Evolutionary conservation across 2,888 invertebrate genomes (phyloP).

Genomic region (Agrotis puta): DNA sequence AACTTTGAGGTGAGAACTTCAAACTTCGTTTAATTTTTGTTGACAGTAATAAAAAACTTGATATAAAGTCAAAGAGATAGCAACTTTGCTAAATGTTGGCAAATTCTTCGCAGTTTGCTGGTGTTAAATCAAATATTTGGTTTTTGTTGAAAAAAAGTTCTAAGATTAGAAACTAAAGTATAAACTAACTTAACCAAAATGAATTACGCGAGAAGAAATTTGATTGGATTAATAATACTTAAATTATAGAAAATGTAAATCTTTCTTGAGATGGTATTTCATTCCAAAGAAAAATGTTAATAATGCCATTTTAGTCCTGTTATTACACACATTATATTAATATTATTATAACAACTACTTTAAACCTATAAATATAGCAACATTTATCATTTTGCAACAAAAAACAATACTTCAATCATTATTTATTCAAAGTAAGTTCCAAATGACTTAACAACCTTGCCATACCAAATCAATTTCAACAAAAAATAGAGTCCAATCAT

Average conservation of each 20-base stretch:
- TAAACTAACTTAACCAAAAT: background rate
- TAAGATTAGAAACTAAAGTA: background rate
- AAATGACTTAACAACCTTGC: background rate
- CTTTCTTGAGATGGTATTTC: background rate
- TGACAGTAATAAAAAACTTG: conserved; percentile 18
- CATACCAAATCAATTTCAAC: background rate
- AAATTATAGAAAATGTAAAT: background rate
- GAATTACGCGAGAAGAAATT: conserved; percentile 2
- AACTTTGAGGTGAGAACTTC: conserved; percentile 5
- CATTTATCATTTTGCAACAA: background rate
- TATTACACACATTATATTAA: too few relatives aligned
- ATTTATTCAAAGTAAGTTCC: background rate
- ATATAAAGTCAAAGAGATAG: background rate
- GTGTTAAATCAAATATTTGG: background rate
- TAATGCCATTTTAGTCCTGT: too few relatives aligned
- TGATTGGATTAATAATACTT: background rate
- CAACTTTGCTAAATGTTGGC: background rate
- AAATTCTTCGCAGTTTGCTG: background rate
- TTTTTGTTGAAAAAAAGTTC: background rate
- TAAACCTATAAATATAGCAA: background rate
- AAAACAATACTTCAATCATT: background rate
- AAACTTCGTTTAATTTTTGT: background rate
- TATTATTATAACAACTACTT: too few relatives aligned
- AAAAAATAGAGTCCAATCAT: background rate
- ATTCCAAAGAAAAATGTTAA: background rate